phyloP scores from a whole-genome alignment of 2,888 invertebrate species.

The Drosophila fulvimacula region DNA sequence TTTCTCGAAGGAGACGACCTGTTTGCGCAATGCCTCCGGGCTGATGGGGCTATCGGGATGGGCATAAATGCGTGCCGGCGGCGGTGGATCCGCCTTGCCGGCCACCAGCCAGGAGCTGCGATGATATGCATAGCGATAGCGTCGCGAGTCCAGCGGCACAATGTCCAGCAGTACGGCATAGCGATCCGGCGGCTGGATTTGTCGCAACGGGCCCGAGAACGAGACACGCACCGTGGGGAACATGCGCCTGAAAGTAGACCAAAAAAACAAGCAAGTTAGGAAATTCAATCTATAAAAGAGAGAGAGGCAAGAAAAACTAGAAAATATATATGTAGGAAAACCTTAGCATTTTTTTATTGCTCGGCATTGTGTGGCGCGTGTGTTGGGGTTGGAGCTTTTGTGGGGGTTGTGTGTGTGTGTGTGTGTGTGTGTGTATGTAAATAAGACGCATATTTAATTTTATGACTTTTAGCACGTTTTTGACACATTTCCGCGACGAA shows the following conservation, averaged over 20 bases:
- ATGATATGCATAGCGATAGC: slow-evolving; percentile 99
- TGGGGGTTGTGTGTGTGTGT: slow-evolving; percentile 46
- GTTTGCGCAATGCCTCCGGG: slow-evolving; percentile 97
- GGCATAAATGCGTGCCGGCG: slow-evolving; percentile 95
- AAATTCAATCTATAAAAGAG: slow-evolving; percentile 16
- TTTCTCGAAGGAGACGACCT: slow-evolving; percentile 99
- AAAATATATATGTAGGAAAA: slow-evolving; percentile 13
- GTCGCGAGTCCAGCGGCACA: slow-evolving; percentile 97
- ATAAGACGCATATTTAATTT: slow-evolving; percentile 81
- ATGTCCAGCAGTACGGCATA: slow-evolving; percentile 98
- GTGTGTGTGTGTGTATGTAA: slow-evolving; percentile 69
- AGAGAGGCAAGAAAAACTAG: slow-evolving; percentile 1
- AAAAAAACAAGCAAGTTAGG: slow-evolving; percentile 14
- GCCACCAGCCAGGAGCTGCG: slow-evolving; percentile 99
- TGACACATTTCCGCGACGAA: slow-evolving; percentile 77
- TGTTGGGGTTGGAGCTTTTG: neutral
- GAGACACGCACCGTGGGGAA: slow-evolving; percentile 98
- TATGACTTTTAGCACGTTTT: slow-evolving; percentile 81
- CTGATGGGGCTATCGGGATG: slow-evolving; percentile 99
- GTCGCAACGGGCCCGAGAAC: slow-evolving; percentile 89
- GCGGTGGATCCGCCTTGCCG: slow-evolving; percentile 98
- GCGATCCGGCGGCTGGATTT: slow-evolving; percentile 91
- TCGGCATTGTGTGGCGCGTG: slow-evolving; percentile 31
- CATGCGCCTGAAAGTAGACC: slow-evolving; percentile 92
- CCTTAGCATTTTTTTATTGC: slow-evolving; percentile 58